These are phyloP conservation scores for Pollenia amentaria DNA, from an alignment of 2,888 invertebrate species.

Conservation along the genomic window DNA sequence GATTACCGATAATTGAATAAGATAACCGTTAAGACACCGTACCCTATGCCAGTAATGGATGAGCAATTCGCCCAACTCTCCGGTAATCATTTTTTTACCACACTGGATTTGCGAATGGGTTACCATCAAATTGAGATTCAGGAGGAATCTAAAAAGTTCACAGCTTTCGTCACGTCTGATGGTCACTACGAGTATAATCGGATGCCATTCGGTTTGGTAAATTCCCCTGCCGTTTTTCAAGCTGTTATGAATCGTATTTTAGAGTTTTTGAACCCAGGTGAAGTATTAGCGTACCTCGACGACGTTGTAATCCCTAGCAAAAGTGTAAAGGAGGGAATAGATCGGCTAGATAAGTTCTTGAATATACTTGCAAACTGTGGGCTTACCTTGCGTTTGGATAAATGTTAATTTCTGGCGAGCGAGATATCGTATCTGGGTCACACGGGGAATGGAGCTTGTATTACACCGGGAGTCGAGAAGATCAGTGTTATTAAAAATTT, in stretches of 20 bases:
- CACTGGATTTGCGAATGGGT: too few species aligned
- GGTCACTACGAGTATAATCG: too few species aligned
- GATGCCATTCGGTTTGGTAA: slow-evolving; percentile 69
- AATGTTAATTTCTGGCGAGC: too few species aligned
- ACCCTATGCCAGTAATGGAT: slow-evolving; percentile 67
- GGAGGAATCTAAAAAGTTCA: too few species aligned
- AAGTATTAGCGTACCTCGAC: slow-evolving; percentile 33
- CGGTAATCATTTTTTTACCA: slow-evolving; percentile 53
- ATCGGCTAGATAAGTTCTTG: background rate
- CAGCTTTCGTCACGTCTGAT: too few species aligned
- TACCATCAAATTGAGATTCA: too few species aligned
- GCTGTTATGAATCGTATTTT: slow-evolving; percentile 60
- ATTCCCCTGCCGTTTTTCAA: slow-evolving; percentile 70
- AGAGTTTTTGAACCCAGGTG: slow-evolving; percentile 3
- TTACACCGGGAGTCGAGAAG: too few species aligned
- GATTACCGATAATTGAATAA: slow-evolving; percentile 64
- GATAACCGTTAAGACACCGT: slow-evolving; percentile 44
- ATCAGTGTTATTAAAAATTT: too few species aligned
- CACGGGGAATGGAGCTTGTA: too few species aligned
- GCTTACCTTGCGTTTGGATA: too few species aligned
- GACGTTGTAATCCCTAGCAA: slow-evolving; percentile 38
- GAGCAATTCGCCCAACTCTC: slow-evolving; percentile 63
- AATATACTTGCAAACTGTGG: too few species aligned
- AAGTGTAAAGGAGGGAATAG: slow-evolving; percentile 4
- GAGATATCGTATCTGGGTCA: too few species aligned